Conservation (phyloP, 2,888 invertebrate genomes). For the Hemithea aestivaria region DNA sequence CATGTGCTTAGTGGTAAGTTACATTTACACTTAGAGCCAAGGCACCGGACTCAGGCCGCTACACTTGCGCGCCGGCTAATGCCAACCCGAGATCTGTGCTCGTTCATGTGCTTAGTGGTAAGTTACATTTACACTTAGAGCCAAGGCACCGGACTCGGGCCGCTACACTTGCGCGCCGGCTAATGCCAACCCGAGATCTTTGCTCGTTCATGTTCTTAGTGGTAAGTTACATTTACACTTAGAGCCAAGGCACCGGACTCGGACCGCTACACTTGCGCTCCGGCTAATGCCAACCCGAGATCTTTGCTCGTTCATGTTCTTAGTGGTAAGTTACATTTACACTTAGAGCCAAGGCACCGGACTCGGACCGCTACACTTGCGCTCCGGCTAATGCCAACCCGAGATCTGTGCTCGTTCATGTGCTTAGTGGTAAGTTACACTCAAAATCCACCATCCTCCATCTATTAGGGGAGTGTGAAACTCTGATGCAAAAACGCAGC, state of each 20-base stretch:
- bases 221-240: conserved; percentile 83
- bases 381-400: conserved; percentile 92
- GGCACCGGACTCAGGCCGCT: conserved; percentile 88
- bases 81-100: conserved; percentile 90
- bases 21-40: conserved; percentile 79
- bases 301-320: conserved; percentile 90
- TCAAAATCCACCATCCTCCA: no score
- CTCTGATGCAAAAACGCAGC: no score
- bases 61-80: conserved; percentile 91
- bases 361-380: conserved; percentile 91
- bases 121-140: conserved; percentile 79
- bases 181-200: conserved; percentile 90
- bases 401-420: conserved; percentile 89
- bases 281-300: conserved; percentile 91
- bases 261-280: conserved; percentile 90
- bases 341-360: conserved; percentile 86
- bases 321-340: conserved; percentile 85
- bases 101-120: conserved; percentile 92
- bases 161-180: conserved; percentile 92
- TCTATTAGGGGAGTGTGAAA: no score
- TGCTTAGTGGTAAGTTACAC: conserved; percentile 88
- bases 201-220: conserved; percentile 90
- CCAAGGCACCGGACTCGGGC: conserved; percentile 88
- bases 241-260: conserved; percentile 88
- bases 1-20: conserved; percentile 91